phyloP scores from a whole-genome alignment of 2,113 vertebrate species.

The Aspidoscelis tigris region DNA sequence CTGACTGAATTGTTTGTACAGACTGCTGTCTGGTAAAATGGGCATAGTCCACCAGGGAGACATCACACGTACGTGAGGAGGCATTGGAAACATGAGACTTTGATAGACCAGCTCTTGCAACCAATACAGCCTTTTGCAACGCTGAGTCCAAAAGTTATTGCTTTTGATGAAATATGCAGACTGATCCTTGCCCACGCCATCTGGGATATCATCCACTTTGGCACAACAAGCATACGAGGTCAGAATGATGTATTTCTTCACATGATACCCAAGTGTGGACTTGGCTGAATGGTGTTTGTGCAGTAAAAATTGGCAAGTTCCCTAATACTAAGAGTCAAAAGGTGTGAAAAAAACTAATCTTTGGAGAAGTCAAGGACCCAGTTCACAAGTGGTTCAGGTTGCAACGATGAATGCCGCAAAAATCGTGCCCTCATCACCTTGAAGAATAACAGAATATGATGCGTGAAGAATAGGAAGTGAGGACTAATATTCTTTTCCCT shows the following conservation, averaged over 20 bases:
- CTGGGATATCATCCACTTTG: not conserved
- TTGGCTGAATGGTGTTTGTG: not conserved
- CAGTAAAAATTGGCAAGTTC: not conserved
- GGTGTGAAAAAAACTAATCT: not conserved
- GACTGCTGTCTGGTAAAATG: slow-evolving; percentile 17
- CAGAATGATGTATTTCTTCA: not conserved
- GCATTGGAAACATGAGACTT: not conserved
- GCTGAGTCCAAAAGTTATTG: not conserved
- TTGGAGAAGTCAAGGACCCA: not conserved
- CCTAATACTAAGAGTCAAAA: not conserved
- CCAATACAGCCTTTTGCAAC: too few relatives aligned
- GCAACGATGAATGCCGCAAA: too few relatives aligned
- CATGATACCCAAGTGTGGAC: not conserved
- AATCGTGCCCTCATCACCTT: too few relatives aligned
- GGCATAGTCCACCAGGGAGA: not conserved
- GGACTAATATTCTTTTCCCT: not conserved
- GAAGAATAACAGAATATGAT: not conserved
- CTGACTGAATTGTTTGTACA: slow-evolving; percentile 38
- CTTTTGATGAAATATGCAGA: not conserved
- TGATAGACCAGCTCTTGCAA: slow-evolving; percentile 16
- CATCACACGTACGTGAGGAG: not conserved
- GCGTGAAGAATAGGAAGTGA: not conserved
- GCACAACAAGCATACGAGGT: not conserved
- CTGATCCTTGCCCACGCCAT: not conserved
- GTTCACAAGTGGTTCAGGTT: not conserved